These are phyloP conservation scores for Heliconius cydno DNA, from an alignment of 2,888 invertebrate species.

Conservation along the genomic window DNA sequence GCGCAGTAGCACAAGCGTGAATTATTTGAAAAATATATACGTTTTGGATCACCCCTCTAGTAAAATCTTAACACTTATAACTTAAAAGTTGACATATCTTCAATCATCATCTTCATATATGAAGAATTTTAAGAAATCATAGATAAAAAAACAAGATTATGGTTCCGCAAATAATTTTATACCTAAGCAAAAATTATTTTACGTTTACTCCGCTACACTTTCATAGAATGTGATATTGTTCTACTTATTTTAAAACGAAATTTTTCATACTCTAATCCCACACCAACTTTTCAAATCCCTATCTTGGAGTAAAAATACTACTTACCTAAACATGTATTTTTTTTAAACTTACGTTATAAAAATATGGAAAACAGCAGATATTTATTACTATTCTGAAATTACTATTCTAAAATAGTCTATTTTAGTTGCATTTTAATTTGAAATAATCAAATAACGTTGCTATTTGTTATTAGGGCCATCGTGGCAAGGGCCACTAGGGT, in stretches of 20 bases:
- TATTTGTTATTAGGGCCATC: no score
- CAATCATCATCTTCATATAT: no score
- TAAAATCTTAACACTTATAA: no score
- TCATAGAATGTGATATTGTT: neutral
- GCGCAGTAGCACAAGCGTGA: no score
- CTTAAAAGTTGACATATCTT: no score
- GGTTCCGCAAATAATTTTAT: neutral
- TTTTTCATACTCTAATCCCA: neutral
- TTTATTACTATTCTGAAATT: neutral
- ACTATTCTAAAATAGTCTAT: no score
- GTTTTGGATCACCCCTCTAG: no score
- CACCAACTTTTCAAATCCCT: neutral
- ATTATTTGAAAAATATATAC: no score
- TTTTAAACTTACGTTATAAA: neutral
- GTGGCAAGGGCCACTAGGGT: no score
- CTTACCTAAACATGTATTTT: neutral
- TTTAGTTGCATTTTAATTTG: no score
- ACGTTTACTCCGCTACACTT: neutral
- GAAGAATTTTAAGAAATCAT: no score
- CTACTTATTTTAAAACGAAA: neutral
- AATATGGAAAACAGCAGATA: neutral
- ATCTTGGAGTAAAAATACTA: neutral
- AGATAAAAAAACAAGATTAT: neutral
- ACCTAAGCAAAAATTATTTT: neutral
- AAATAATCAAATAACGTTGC: no score